phyloP scores from a whole-genome alignment of 2,113 vertebrate species.

The Nibea albiflora region DNA sequence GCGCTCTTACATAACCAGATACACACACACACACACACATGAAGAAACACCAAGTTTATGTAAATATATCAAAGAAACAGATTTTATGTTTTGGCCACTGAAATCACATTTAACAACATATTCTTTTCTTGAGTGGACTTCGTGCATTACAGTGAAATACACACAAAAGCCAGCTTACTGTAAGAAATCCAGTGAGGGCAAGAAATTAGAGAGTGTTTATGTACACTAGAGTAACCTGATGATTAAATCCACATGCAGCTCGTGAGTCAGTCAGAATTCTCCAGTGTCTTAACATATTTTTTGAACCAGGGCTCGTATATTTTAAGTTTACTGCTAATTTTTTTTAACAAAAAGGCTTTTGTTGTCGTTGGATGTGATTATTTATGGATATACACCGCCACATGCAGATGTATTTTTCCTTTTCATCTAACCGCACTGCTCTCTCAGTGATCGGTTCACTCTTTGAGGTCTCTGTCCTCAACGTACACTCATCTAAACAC shows the following conservation, averaged over 20 bases:
- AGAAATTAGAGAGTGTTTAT: not conserved
- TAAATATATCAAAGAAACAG: constrained; percentile 17
- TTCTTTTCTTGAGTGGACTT: constrained; percentile 1
- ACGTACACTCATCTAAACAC: not conserved
- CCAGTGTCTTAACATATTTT: not conserved
- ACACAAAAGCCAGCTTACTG: not conserved
- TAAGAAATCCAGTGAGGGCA: not conserved
- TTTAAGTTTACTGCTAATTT: no score
- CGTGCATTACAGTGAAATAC: not conserved
- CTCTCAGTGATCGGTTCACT: no score
- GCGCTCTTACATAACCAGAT: constrained; percentile 53
- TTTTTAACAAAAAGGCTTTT: no score
- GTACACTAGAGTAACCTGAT: not conserved
- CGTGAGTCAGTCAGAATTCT: not conserved
- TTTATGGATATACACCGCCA: no score
- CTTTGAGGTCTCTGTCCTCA: no score
- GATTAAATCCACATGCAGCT: not conserved
- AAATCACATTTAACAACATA: not conserved
- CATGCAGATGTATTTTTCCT: no score
- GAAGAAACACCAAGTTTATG: constrained; percentile 11
- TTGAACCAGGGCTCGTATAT: not conserved
- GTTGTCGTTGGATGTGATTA: no score
- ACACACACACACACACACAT: constrained; percentile 25
- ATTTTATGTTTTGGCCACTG: constrained; percentile 1
- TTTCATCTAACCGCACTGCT: no score